Base-by-base conservation (phyloP, 2,113 vertebrate species). In the Megalops atlanticus region DNA sequence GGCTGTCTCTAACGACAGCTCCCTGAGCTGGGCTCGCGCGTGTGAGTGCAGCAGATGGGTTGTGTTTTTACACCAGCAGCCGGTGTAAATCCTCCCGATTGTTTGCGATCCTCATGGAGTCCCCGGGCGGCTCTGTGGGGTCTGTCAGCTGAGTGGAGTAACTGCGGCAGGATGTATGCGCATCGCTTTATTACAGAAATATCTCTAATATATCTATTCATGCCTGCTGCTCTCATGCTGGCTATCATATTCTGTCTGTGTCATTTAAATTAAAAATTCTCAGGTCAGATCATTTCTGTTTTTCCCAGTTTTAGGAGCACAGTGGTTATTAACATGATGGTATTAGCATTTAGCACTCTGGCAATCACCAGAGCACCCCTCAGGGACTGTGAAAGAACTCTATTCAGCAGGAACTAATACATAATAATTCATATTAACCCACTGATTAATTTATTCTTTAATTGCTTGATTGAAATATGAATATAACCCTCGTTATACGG, bases 401-500 rank as follows among this genome's bases (percentile, higher is more conserved):
- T n/a, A 27, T 64, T 21, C n/a, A 64, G 31, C n/a, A 64, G 12
- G 10, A 64, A 64, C 31, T 54, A 54, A 6, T 6, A 2, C 27
- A 64, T 24, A 64, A 31, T 64, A 64, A 64, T 31, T 24, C 8
- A 31, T 64, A 64, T 64, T 24, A 64, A 64, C 4, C 58, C n/a
- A 64, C 31, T 64, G 11, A 64, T 31, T 31, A 21, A 64, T 31
- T 6, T 27, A 64, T 64, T 24, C n/a, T 27, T 64, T 64, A 64
- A 10, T 31, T 64, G 5, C 6, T 64, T n/a, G 24, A 27, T 64
- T 11, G 24, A 27, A 2, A 31, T 64, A 11, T 24, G 58, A 64
- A 64, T 31, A 64, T 52, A 27, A 74, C 68, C 68, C 4, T n/a
- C 39, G 79, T 16, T 68, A 39, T 31, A 18, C n/a, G 80, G 58